Evolutionary conservation across 2,113 vertebrate species (phyloP), one percentile per base, ranked within the genome.

Genomic region (Hypanus sabinus): DNA sequence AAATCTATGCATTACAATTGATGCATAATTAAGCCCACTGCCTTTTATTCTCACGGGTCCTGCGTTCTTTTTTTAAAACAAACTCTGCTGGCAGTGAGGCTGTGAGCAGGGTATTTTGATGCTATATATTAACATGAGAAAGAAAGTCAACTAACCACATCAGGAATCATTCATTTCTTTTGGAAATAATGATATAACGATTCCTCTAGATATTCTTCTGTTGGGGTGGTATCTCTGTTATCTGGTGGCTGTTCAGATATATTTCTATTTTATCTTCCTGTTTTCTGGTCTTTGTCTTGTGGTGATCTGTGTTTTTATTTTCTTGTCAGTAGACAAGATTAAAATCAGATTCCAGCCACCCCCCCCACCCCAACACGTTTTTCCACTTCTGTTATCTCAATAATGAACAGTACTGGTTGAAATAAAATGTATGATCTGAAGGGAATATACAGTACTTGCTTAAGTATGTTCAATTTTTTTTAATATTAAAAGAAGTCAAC

Each of bases 1-100:
- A 90, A 90, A 90, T 90, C 85, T 90, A 90, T 90, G 85, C 85
- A 90, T 90, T 90, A 90, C 85, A 90, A 90, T 90, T 90, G 85
- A 90, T 90, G 85, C 85, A 90, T 90, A 90, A 90, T 90, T 90
- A 90, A 90, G 65, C 60, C 85, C 85, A 90, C 85, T 1, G 85
- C 85, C 60, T 90, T 68, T 65, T 90, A 90, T 65, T 90, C 85
- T 90, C 85, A 68, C 62, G 85, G 60, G 85, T 12, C 85, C 85
- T 65, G 85, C 85, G 1, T 90, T 65, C 85, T n/a, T 90, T 33
- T 90, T 81, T 90, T 90, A 62, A 60, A 87, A 33, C 62, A 62
- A 90, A 65, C 60, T 90, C 85, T 65, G 62, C 85, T 33, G n/a
- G 85, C 85, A 90, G 62, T 65, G 85, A 65, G n/a, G 60, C 85